Conservation (phyloP, 1,140 invertebrate species). For the Drosophila malerkotliana region DNA sequence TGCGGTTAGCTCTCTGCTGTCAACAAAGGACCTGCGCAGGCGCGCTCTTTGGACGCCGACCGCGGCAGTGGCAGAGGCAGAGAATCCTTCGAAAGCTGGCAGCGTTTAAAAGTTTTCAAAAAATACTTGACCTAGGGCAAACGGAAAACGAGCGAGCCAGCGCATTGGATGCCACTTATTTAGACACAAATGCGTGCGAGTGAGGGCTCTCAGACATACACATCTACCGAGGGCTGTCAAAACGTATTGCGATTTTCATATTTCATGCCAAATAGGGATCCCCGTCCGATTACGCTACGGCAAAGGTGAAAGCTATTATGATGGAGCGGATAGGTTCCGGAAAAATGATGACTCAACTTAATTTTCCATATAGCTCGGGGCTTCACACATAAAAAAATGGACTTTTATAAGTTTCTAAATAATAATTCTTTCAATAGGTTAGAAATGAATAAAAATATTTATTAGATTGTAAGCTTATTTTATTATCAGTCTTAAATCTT, state of each 20-base stretch:
- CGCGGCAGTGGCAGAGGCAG: slow-evolving; percentile 18
- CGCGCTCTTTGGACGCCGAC: slow-evolving; percentile 57
- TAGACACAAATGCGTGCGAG: slow-evolving; percentile 33
- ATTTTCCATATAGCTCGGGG: slow-evolving; percentile 30
- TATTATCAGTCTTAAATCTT: not conserved
- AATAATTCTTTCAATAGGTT: not conserved
- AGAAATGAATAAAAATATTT: no score
- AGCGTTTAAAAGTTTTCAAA: slow-evolving; percentile 45
- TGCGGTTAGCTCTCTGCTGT: slow-evolving; percentile 35
- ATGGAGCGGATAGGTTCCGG: slow-evolving; percentile 2
- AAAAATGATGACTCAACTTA: slow-evolving; percentile 60
- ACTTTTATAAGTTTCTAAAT: not conserved
- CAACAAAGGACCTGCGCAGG: slow-evolving; percentile 54
- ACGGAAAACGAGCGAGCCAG: slow-evolving; percentile 38
- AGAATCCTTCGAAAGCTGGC: slow-evolving; percentile 13
- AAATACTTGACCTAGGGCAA: slow-evolving; percentile 75
- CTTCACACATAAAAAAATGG: not conserved
- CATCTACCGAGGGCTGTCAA: slow-evolving; percentile 47
- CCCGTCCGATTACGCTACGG: slow-evolving; percentile 14
- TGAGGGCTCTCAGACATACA: slow-evolving; percentile 38
- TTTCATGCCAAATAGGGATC: slow-evolving; percentile 61
- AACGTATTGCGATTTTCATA: slow-evolving; percentile 73
- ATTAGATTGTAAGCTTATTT: no score
- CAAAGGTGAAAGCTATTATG: slow-evolving; percentile 40
- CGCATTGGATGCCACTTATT: slow-evolving; percentile 52